A percentile compares a stretch with the other conserved stretches of the same genome.
Conservation (phyloP, 92 coral and sea anemone species). For the Phymanthus crucifer region DNA sequence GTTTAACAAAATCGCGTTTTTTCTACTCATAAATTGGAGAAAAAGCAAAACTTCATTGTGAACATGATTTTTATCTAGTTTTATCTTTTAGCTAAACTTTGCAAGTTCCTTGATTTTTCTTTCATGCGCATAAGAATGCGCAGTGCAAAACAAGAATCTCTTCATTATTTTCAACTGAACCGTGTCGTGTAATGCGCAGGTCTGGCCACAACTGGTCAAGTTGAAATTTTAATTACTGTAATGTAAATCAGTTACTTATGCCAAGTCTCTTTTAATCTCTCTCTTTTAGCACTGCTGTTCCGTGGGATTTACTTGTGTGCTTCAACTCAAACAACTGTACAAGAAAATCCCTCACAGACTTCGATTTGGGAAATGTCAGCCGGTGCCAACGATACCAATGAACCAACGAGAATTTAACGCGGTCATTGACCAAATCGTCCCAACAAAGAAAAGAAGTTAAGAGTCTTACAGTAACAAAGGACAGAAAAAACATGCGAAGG, state of each 20-base stretch:
- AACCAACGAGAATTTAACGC: neutral
- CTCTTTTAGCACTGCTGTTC: slow-evolving; percentile 20
- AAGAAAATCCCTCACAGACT: neutral
- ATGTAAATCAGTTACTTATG: neutral
- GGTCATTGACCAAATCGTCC: neutral
- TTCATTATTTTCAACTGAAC: no score
- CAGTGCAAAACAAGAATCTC: no score
- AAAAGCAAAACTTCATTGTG: no score
- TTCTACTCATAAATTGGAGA: no score
- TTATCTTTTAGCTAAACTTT: no score
- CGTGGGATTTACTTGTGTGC: slow-evolving; percentile 14
- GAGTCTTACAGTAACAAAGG: neutral
- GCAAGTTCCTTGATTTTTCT: no score
- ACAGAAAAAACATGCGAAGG: no score
- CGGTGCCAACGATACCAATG: neutral
- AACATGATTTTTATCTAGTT: no score
- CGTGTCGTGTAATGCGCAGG: no score
- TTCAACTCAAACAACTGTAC: neutral
- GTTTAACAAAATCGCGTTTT: no score
- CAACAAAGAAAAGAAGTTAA: neutral
- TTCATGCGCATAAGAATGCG: no score
- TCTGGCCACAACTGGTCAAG: neutral
- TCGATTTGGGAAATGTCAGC: neutral
- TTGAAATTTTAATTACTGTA: neutral
- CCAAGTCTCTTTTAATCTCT: neutral